Evolutionary conservation across 2,113 vertebrate species (phyloP).

Genomic region (Speoplatyrhinus poulsoni): DNA sequence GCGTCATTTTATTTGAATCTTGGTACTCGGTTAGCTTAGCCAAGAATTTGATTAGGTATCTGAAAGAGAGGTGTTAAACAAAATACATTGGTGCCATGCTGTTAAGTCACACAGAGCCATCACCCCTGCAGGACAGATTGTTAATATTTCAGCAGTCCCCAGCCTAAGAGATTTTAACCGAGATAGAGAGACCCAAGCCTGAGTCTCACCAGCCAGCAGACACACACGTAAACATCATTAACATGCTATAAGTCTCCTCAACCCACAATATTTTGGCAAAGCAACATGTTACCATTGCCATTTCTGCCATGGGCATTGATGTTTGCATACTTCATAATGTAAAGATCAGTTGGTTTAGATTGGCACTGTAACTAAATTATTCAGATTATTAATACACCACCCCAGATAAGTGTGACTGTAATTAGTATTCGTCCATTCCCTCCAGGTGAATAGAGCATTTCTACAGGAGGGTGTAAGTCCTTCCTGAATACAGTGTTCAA

Average conservation of each 20-base stretch:
- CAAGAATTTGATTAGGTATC: constrained; percentile 96
- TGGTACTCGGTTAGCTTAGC: constrained; percentile 93
- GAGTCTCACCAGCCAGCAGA: not conserved
- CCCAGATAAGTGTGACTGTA: too few relatives aligned
- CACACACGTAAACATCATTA: constrained; percentile 9
- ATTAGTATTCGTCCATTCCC: too few relatives aligned
- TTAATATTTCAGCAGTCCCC: constrained; percentile 21
- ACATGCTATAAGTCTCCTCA: not conserved
- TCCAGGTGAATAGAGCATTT: too few relatives aligned
- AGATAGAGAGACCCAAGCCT: constrained; percentile 2
- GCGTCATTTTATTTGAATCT: constrained; percentile 96
- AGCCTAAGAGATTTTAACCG: constrained; percentile 3
- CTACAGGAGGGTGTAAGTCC: too few relatives aligned
- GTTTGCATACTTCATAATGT: too few relatives aligned
- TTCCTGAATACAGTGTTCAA: too few relatives aligned
- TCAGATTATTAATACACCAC: too few relatives aligned
- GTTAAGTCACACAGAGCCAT: not conserved
- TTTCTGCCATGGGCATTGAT: too few relatives aligned
- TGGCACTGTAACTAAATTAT: too few relatives aligned
- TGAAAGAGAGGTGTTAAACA: constrained; percentile 56
- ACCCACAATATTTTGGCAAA: not conserved
- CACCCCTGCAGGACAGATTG: not conserved
- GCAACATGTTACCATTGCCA: not conserved
- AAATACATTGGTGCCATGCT: not conserved
- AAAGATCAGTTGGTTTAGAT: too few relatives aligned